These are phyloP conservation scores for Caenorhabditis briggsae DNA, from an alignment of 1,140 invertebrate species.

Conservation along the genomic window DNA sequence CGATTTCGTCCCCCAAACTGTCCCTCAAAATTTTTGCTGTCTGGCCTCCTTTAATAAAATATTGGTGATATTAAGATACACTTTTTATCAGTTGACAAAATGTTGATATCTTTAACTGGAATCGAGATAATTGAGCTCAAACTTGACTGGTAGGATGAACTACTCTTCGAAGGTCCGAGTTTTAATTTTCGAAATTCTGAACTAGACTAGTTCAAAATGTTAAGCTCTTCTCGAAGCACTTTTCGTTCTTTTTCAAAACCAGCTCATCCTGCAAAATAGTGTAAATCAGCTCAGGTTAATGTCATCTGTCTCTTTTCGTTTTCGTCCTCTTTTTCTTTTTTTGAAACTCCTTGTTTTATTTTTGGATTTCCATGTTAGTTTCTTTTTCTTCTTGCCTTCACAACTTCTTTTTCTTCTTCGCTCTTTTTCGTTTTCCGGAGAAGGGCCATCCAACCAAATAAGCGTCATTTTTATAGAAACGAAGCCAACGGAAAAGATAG, in stretches of 20 bases:
- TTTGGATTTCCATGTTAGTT: conserved; percentile 33
- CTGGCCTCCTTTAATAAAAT: too few relatives aligned
- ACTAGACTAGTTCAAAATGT: not conserved
- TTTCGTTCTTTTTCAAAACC: not conserved
- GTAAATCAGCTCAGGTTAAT: not conserved
- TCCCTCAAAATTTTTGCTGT: too few relatives aligned
- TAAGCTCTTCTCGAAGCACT: not conserved
- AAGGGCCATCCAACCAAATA: conserved; percentile 25
- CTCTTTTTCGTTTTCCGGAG: not conserved
- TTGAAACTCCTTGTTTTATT: conserved; percentile 30
- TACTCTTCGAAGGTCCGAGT: too few relatives aligned
- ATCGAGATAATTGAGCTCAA: too few relatives aligned
- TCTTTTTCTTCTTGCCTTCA: too few relatives aligned
- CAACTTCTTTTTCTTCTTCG: not conserved
- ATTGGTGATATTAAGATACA: too few relatives aligned
- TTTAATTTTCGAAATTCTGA: too few relatives aligned
- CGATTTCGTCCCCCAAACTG: too few relatives aligned
- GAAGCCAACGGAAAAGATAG: conserved; percentile 29
- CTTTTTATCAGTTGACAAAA: too few relatives aligned
- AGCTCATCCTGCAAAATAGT: conserved; percentile 3
- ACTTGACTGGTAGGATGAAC: too few relatives aligned
- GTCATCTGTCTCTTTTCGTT: conserved; percentile 33
- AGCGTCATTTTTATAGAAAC: conserved; percentile 38
- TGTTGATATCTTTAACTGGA: too few relatives aligned
- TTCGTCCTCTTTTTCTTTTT: not conserved